Evolutionary conservation across 2,888 invertebrate species (phyloP).

Genomic region (Eupithecia abbreviata): DNA sequence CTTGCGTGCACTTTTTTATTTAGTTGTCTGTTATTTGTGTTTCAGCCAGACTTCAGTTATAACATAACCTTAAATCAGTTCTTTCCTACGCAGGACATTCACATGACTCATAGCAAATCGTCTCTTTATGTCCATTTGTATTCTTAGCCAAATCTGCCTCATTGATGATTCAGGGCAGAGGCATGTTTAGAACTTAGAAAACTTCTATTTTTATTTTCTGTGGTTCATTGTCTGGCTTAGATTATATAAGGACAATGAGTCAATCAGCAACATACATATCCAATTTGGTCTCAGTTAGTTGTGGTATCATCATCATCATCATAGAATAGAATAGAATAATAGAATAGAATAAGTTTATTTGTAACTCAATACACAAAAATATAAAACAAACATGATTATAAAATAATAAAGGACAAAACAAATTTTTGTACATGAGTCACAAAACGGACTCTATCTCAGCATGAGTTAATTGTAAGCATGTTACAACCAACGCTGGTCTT

Average conservation of each 20-base stretch:
- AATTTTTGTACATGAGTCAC: too few species aligned
- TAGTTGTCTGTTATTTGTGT: neutral
- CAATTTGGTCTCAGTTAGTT: neutral
- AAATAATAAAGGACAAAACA: too few species aligned
- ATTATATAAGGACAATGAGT: neutral
- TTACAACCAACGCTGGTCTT: too few species aligned
- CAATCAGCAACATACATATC: neutral
- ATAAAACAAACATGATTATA: too few species aligned
- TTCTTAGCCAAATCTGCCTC: constrained; percentile 62
- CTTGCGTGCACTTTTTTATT: neutral
- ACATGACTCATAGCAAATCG: constrained; percentile 57
- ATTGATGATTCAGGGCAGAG: constrained; percentile 65
- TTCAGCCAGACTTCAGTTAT: neutral
- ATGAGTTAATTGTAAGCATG: too few species aligned
- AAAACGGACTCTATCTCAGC: too few species aligned
- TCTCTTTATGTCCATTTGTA: constrained; percentile 67
- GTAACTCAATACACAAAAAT: too few species aligned
- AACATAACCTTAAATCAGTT: neutral
- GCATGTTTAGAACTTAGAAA: constrained; percentile 48
- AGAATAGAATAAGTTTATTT: too few species aligned
- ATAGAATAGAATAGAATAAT: too few species aligned
- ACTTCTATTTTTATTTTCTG: constrained; percentile 35
- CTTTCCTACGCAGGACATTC: neutral
- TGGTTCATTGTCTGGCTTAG: constrained; percentile 34
- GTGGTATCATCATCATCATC: too few species aligned